phyloP scores from a whole-genome alignment of 2,888 invertebrate genomes.

The Rhynchonema sp. region DNA sequence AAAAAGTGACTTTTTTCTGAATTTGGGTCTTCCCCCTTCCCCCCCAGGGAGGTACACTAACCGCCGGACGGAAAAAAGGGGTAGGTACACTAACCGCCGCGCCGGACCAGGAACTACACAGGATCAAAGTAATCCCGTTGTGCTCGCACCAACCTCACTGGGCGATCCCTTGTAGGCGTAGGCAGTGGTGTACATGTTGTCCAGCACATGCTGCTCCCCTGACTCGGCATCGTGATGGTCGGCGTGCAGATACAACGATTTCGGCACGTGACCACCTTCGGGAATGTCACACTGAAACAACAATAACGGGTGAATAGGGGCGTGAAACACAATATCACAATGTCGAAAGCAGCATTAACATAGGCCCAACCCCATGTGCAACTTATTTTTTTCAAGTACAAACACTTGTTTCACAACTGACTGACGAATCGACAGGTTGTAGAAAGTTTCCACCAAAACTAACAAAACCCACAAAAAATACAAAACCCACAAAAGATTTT shows the following conservation, averaged over 20 bases:
- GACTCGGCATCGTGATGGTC: conserved; percentile 41
- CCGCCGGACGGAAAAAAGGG: no score
- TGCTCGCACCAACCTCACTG: conserved; percentile 27
- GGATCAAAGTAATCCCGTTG: no score
- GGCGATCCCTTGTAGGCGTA: conserved; percentile 32
- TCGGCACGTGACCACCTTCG: conserved; percentile 72
- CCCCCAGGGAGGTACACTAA: no score
- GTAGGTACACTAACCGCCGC: no score
- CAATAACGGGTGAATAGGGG: no score
- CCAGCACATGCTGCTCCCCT: conserved; percentile 12
- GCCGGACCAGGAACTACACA: no score
- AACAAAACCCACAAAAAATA: background rate
- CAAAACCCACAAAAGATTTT: conserved; percentile 49
- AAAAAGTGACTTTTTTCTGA: no score
- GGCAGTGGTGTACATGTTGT: conserved; percentile 28
- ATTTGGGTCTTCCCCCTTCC: no score
- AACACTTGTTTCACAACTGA: no score
- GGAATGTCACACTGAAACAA: conserved; percentile 42
- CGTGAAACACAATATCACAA: background rate
- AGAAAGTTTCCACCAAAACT: no score
- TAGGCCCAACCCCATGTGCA: background rate
- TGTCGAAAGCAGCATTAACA: background rate
- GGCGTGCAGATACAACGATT: conserved; percentile 51
- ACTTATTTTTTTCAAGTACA: background rate
- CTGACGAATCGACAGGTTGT: no score